phyloP scores from a whole-genome alignment of 2,797 vertebrate genomes.

The Muraenolepis orangiensis region DNA sequence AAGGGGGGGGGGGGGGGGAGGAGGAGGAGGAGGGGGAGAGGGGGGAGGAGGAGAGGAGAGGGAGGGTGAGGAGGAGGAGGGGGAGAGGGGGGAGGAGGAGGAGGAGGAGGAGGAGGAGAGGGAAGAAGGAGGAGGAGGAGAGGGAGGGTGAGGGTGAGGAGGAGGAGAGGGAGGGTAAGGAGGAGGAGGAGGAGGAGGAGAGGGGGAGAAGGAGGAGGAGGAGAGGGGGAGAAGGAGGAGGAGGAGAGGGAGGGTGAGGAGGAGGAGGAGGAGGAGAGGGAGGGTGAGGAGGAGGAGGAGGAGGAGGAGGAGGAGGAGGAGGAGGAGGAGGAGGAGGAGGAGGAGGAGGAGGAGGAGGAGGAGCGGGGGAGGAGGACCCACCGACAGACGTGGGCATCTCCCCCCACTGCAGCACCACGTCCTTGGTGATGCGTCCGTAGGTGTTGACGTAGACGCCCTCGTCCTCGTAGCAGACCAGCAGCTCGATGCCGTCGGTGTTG shows the following conservation, averaged over 20 bases:
- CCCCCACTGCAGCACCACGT: constrained; percentile 96
- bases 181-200: neutral
- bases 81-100: too few relatives aligned
- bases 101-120: too few relatives aligned
- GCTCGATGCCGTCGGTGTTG: constrained; percentile 87
- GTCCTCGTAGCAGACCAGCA: constrained; percentile 87
- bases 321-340: too few relatives aligned
- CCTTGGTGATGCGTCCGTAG: constrained; percentile 85
- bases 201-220: neutral
- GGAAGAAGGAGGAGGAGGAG: too few relatives aligned
- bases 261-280: too few relatives aligned
- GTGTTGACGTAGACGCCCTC: constrained; percentile 91
- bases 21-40: neutral
- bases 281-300: too few relatives aligned
- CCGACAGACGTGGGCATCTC: constrained; percentile 99
- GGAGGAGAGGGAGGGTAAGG: neutral
- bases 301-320: too few relatives aligned
- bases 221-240: too few relatives aligned
- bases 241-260: too few relatives aligned
- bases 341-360: neutral
- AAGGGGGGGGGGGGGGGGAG: neutral
- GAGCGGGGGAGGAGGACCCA: constrained; percentile 58
- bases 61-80: too few relatives aligned
- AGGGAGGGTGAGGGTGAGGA: too few relatives aligned
- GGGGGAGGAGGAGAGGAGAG: too few relatives aligned